These are phyloP conservation scores for Capromys pilorides DNA, from an alignment of 2,797 vertebrate genomes.

Conservation along the genomic window DNA sequence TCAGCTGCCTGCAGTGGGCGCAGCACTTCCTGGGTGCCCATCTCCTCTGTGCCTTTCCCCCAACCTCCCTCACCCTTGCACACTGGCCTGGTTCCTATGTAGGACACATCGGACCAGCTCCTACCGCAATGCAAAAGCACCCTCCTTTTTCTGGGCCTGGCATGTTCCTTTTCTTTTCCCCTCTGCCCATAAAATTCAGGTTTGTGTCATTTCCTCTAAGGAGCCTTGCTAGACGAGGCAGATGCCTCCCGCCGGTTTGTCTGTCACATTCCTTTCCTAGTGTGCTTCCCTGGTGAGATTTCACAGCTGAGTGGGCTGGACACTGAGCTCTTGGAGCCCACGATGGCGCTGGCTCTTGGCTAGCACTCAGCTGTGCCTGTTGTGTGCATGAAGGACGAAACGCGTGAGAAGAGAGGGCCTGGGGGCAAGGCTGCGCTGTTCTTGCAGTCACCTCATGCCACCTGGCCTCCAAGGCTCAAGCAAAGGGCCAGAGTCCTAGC, in stretches of 20 bases:
- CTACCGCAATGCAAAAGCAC: not conserved
- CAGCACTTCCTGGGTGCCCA: not conserved
- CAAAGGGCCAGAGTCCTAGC: accelerated
- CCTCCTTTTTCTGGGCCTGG: not conserved
- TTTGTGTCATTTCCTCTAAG: not conserved
- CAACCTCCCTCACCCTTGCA: no score
- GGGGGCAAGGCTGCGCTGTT: accelerated
- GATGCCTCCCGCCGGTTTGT: accelerated
- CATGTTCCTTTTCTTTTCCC: not conserved
- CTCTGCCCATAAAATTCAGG: not conserved
- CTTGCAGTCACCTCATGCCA: accelerated
- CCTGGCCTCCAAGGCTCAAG: accelerated
- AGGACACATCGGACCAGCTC: not conserved
- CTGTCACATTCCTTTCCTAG: not conserved
- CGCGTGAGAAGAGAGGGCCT: not conserved
- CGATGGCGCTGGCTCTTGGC: not conserved
- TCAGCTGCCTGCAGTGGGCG: accelerated
- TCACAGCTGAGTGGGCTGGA: not conserved
- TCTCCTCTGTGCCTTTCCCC: not conserved
- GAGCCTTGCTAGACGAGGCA: not conserved
- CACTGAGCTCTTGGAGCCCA: not conserved
- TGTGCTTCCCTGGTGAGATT: not conserved
- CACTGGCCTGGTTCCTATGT: not conserved
- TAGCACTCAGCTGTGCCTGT: not conserved
- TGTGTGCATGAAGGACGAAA: no score